Percentiles rank a stretch among this genome's conserved stretches.
Conservation (phyloP, 2,113 vertebrate genomes). For the Rostratula benghalensis region DNA sequence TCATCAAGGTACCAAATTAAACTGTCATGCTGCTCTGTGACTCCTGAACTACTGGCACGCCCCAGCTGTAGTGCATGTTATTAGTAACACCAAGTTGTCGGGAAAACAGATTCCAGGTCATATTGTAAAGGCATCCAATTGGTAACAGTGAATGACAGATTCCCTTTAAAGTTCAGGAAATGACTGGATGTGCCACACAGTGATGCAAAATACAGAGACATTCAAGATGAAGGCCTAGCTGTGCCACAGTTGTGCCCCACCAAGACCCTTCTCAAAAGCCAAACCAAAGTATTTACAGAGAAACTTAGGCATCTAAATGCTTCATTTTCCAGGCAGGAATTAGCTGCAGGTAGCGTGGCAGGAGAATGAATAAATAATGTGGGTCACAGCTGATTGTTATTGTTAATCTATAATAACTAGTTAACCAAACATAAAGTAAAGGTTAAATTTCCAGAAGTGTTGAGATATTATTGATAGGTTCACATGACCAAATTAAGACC, state of each 20-base stretch:
- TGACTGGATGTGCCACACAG: background rate
- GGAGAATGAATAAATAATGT: slow-evolving; percentile 41
- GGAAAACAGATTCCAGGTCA: slow-evolving; percentile 62
- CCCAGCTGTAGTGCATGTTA: slow-evolving; percentile 60
- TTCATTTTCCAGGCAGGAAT: background rate
- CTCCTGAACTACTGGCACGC: slow-evolving; percentile 45
- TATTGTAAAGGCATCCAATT: slow-evolving; percentile 48
- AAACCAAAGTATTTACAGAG: background rate
- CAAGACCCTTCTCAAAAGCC: background rate
- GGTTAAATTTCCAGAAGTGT: slow-evolving; percentile 22
- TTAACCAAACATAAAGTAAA: slow-evolving; percentile 40
- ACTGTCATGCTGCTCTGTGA: slow-evolving; percentile 56
- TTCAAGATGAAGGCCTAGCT: background rate
- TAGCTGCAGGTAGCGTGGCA: background rate
- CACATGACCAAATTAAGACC: background rate
- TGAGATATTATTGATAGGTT: background rate
- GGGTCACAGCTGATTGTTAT: slow-evolving; percentile 3
- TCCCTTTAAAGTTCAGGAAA: slow-evolving; percentile 22
- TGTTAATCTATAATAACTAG: slow-evolving; percentile 35
- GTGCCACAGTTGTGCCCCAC: background rate
- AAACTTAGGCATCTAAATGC: background rate
- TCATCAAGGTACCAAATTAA: slow-evolving; percentile 68
- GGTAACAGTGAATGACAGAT: slow-evolving; percentile 41
- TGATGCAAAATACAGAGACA: background rate
- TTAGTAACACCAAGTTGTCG: slow-evolving; percentile 47